These are phyloP conservation scores for Epicampocera succincta DNA, from an alignment of 2,888 invertebrate genomes.

Conservation along the genomic window DNA sequence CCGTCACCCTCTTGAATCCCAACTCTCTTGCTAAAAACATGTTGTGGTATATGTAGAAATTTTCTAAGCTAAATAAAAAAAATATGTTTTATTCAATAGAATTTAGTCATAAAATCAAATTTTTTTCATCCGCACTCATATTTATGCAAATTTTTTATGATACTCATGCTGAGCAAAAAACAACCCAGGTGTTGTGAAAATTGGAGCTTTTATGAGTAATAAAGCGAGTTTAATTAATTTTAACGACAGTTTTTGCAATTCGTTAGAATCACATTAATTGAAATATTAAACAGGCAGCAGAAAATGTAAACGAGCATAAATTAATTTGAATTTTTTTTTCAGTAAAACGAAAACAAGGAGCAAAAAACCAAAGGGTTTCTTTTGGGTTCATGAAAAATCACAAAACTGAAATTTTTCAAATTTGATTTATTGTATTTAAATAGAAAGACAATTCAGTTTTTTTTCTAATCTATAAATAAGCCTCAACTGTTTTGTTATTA, in stretches of 20 bases:
- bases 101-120: constrained; percentile 43
- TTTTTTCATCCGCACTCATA: background rate
- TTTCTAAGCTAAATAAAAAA: constrained; percentile 51
- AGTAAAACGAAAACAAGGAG: too few relatives aligned
- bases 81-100: constrained; percentile 42
- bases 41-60: constrained; percentile 30
- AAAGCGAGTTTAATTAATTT: constrained; percentile 39
- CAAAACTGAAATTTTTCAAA: too few relatives aligned
- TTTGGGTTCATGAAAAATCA: too few relatives aligned
- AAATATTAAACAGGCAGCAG: background rate
- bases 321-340: background rate
- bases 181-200: constrained; percentile 36
- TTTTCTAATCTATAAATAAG: too few relatives aligned
- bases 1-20: background rate
- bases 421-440: too few relatives aligned
- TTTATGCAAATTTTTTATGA: constrained; percentile 30
- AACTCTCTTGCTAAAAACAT: constrained; percentile 9
- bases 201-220: constrained; percentile 37
- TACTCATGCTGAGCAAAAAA: background rate
- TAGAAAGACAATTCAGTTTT: too few relatives aligned
- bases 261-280: constrained; percentile 1
- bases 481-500: too few relatives aligned
- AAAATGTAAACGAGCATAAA: background rate
- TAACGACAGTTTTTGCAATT: constrained; percentile 25
- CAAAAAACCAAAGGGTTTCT: too few relatives aligned